Conservation (phyloP, 2,888 invertebrate genomes). For the Coremacera marginata region DNA sequence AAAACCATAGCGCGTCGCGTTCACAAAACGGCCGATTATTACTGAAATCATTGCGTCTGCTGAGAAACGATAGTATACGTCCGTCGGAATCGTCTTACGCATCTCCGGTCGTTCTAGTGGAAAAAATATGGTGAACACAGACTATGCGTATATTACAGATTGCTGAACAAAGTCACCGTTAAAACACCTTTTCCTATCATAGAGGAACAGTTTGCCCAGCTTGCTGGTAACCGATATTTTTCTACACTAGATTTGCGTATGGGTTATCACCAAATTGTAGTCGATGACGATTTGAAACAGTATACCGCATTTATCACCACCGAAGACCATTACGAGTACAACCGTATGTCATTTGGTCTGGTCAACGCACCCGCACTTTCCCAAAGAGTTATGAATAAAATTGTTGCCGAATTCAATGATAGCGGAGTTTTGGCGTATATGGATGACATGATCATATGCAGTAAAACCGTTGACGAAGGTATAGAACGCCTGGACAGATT, state of each 20-base stretch:
- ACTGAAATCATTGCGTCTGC: conserved; percentile 34
- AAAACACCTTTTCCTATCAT: conserved; percentile 44
- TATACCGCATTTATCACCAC: conserved; percentile 43
- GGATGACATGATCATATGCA: conserved; percentile 27
- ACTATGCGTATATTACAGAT: conserved; percentile 45
- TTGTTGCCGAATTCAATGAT: conserved; percentile 23
- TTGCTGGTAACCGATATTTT: conserved; percentile 41
- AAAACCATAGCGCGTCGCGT: conserved; percentile 46
- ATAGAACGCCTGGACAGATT: conserved; percentile 35
- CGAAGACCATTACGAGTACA: conserved; percentile 44
- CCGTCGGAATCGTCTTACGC: conserved; percentile 45
- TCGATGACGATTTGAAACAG: conserved; percentile 26
- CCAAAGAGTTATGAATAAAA: conserved; percentile 43
- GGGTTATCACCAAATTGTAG: conserved; percentile 46
- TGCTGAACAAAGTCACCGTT: conserved; percentile 40
- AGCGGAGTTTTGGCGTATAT: conserved; percentile 43
- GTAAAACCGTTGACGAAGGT: conserved; percentile 39
- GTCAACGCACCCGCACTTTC: conserved; percentile 45
- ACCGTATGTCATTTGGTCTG: conserved; percentile 44
- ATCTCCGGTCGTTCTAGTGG: conserved; percentile 43
- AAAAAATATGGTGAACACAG: conserved; percentile 48
- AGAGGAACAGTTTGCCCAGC: conserved; percentile 45
- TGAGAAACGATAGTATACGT: conserved; percentile 41
- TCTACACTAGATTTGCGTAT: conserved; percentile 38
- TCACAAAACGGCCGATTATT: conserved; percentile 43